phyloP scores from a whole-genome alignment of 2,113 vertebrate genomes.

The Silurus asotus region DNA sequence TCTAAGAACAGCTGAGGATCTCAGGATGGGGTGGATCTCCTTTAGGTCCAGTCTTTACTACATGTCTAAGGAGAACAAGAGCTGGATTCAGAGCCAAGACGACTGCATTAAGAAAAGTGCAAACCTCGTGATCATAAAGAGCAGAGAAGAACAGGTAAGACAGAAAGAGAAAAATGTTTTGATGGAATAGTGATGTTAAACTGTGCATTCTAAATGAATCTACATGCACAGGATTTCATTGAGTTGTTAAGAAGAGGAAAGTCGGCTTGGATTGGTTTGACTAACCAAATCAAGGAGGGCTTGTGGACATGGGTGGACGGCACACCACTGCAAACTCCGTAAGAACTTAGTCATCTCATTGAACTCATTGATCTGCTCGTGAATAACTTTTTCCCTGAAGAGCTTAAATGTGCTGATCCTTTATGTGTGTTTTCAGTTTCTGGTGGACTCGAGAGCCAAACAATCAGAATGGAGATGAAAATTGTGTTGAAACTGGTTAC shows the following conservation, averaged over 20 bases:
- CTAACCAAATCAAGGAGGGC: not conserved
- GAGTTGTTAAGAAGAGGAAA: not conserved
- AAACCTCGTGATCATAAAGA: constrained; percentile 27
- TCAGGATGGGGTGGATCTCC: not conserved
- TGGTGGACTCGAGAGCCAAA: constrained; percentile 13
- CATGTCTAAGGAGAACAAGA: constrained; percentile 1
- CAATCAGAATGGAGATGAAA: not conserved
- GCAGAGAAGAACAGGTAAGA: constrained; percentile 28
- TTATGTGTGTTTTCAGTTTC: constrained; percentile 5
- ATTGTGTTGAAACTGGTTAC: constrained; percentile 13
- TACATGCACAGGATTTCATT: not conserved
- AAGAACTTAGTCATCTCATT: not conserved
- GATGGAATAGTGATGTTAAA: not conserved
- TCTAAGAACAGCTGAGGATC: not conserved
- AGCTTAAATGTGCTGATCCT: not conserved
- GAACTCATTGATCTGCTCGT: not conserved
- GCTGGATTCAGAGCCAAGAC: not conserved
- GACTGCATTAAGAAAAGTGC: not conserved
- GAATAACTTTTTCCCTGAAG: not conserved
- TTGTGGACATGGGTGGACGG: constrained; percentile 10
- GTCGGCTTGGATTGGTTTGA: not conserved
- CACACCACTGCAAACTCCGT: not conserved
- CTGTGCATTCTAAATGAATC: not conserved
- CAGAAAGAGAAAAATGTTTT: not conserved
- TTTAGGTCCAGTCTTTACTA: constrained; percentile 16